phyloP scores from a whole-genome alignment of 2,113 vertebrate genomes.

The Onychorhynchus coronatus region DNA sequence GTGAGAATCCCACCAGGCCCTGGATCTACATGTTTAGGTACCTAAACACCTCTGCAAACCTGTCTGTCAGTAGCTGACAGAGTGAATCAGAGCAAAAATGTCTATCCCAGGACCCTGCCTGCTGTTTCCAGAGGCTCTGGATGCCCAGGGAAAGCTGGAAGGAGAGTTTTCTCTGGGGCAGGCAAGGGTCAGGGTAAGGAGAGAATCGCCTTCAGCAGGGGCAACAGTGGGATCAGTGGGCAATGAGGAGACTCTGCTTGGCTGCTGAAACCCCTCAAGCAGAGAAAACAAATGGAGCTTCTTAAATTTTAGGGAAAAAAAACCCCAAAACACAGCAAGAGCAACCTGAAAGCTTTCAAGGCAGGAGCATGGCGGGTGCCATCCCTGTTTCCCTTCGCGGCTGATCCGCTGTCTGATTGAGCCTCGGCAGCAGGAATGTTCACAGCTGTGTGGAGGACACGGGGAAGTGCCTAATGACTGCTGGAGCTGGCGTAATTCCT shows the following conservation, averaged over 20 bases:
- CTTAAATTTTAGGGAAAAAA: not conserved
- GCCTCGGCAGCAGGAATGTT: not conserved
- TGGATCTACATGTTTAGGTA: not conserved
- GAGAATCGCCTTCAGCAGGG: not conserved
- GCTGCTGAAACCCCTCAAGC: not conserved
- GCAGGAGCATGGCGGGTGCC: not conserved
- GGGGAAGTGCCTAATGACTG: constrained; percentile 35
- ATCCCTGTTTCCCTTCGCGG: not conserved
- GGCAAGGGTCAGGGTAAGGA: not conserved
- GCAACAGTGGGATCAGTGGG: accelerated
- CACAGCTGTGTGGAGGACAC: constrained; percentile 36
- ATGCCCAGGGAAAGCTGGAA: not conserved
- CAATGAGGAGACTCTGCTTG: not conserved
- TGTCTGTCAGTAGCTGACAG: not conserved
- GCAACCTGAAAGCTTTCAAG: not conserved
- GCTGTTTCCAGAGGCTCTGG: accelerated
- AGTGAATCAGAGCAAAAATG: accelerated
- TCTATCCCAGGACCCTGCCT: not conserved
- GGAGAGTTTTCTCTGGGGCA: not conserved
- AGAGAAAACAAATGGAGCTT: not conserved
- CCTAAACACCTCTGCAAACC: not conserved
- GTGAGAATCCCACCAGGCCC: not conserved
- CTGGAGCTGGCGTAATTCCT: constrained; percentile 32
- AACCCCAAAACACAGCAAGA: accelerated
- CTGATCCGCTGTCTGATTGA: not conserved